These are phyloP conservation scores for Cerceris rybyensis DNA, from an alignment of 2,888 invertebrate genomes.

Conservation along the genomic window DNA sequence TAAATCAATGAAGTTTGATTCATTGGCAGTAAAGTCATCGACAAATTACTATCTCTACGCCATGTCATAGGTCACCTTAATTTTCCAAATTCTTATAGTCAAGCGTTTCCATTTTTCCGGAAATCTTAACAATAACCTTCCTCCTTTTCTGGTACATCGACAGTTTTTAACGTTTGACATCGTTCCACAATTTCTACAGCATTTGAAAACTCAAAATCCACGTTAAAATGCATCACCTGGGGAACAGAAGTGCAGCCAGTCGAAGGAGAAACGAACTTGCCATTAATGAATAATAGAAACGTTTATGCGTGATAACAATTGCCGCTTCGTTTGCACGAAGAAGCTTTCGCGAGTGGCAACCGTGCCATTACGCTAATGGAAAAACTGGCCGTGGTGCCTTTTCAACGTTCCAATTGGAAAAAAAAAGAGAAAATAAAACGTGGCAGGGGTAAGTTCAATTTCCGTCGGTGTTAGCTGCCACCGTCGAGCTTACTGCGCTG, in stretches of 20 bases:
- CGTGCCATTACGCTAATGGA: constrained; percentile 8
- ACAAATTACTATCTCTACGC: too few species aligned
- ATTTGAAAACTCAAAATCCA: too few species aligned
- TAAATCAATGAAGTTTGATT: too few species aligned
- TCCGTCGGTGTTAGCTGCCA: constrained; percentile 19
- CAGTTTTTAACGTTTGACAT: too few species aligned
- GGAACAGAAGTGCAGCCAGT: background rate
- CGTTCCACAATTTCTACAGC: too few species aligned
- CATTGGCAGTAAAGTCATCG: too few species aligned
- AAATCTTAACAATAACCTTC: too few species aligned
- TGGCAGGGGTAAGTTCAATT: constrained; percentile 34
- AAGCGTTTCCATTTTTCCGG: too few species aligned
- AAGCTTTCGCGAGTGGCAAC: background rate
- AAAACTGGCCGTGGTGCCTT: constrained; percentile 6
- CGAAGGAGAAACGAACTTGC: background rate
- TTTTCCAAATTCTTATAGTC: too few species aligned
- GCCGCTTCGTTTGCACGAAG: background rate
- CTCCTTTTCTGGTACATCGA: too few species aligned
- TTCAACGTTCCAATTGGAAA: constrained; percentile 15
- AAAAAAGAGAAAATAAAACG: constrained; percentile 1
- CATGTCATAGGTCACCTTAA: too few species aligned
- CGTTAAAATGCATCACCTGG: too few species aligned
- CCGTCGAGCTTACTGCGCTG: constrained; percentile 2
- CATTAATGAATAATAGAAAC: background rate
- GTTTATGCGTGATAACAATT: background rate